Conservation (phyloP, 2,113 vertebrate genomes). For the Nyctibius bracteatus region DNA sequence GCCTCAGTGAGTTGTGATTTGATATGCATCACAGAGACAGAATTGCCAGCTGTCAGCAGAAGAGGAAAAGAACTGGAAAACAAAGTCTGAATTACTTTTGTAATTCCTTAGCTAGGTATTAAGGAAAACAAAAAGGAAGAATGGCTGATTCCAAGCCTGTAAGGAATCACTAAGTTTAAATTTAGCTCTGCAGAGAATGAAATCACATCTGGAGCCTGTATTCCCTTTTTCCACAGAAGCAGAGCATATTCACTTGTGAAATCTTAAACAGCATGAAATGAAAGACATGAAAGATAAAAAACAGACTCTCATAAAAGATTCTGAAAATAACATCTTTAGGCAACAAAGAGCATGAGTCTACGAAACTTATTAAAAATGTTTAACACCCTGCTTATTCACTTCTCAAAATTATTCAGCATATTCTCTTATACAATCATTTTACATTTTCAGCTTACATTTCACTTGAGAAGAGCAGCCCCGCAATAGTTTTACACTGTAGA, state of each 20-base stretch:
- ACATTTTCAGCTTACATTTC: neutral
- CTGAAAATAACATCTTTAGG: neutral
- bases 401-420: neutral
- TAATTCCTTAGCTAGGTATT: neutral
- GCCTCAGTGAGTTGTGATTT: neutral
- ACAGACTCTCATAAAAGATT: neutral
- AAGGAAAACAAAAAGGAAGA: neutral
- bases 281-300: neutral
- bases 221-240: constrained; percentile 20
- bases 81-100: neutral
- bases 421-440: neutral
- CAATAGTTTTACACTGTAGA: neutral
- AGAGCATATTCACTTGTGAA: constrained; percentile 39
- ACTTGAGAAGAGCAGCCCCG: neutral
- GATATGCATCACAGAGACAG: neutral
- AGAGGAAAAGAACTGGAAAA: neutral
- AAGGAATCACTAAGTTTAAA: constrained; percentile 13
- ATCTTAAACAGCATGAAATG: constrained; percentile 9
- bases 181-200: neutral
- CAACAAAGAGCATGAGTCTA: neutral
- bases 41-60: neutral
- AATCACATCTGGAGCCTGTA: constrained; percentile 40
- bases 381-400: neutral
- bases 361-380: neutral
- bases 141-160: neutral